Conservation (phyloP, 1,140 invertebrate genomes). For the Octopus sinensis region DNA sequence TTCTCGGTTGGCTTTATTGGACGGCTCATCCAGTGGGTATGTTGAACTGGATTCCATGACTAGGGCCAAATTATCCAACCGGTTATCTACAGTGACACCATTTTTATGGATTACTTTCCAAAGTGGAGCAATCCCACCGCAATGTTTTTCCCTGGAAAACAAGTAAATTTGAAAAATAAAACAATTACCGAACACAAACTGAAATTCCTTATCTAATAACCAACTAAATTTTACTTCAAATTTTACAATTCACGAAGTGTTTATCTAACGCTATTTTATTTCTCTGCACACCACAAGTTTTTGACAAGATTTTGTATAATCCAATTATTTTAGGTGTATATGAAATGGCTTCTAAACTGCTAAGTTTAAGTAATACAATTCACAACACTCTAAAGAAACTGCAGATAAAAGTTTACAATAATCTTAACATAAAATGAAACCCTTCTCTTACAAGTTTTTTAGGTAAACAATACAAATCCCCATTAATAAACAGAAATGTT, state of each 20-base stretch:
- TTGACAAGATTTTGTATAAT: too few species aligned
- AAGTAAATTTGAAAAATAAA: background rate
- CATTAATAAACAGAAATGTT: too few species aligned
- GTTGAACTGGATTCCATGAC: conserved; percentile 39
- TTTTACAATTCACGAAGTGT: too few species aligned
- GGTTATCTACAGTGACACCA: conserved; percentile 61
- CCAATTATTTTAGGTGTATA: too few species aligned
- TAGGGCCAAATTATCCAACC: conserved; percentile 59
- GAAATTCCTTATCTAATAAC: too few species aligned
- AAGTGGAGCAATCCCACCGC: conserved; percentile 59
- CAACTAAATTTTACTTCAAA: too few species aligned
- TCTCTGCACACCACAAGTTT: too few species aligned
- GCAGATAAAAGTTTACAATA: background rate
- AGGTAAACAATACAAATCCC: background rate
- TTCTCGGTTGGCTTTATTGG: conserved; percentile 49
- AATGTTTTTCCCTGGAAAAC: conserved; percentile 59
- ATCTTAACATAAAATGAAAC: background rate
- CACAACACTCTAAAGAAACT: background rate
- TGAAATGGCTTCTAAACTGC: too few species aligned
- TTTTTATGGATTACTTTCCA: conserved; percentile 60
- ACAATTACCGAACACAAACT: too few species aligned
- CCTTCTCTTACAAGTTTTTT: background rate
- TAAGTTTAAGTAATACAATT: too few species aligned
- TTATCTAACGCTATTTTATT: too few species aligned
- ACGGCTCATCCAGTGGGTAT: conserved; percentile 28